Percentiles rank a stretch among this genome's conserved stretches.
phyloP scores from a whole-genome alignment of 2,113 vertebrate genomes.

The Hepsetus odoe region DNA sequence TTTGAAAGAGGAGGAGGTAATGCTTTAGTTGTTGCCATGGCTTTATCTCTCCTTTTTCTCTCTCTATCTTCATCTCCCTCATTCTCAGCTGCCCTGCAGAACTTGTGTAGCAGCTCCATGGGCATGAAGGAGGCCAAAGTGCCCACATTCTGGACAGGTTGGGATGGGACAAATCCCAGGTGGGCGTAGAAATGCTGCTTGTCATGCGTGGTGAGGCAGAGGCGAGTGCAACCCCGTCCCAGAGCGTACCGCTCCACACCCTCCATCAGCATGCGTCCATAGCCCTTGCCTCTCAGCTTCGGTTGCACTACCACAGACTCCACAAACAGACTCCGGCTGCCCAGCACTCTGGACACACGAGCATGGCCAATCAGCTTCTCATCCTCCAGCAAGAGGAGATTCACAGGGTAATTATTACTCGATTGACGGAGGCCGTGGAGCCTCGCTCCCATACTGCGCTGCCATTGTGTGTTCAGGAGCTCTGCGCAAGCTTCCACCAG shows the following conservation, averaged over 20 bases:
- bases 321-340: constrained; percentile 81
- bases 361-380: constrained; percentile 84
- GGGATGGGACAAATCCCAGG: constrained; percentile 82
- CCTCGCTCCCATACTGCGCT: constrained; percentile 83
- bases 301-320: constrained; percentile 89
- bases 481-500: constrained; percentile 85
- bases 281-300: constrained; percentile 84
- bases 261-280: constrained; percentile 88
- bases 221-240: constrained; percentile 73
- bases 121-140: constrained; percentile 78
- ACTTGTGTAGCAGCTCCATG: constrained; percentile 74
- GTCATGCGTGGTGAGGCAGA: constrained; percentile 91
- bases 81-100: constrained; percentile 63
- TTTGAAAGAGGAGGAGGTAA: background rate
- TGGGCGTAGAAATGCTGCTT: constrained; percentile 91
- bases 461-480: constrained; percentile 91
- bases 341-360: constrained; percentile 82
- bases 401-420: constrained; percentile 83
- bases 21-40: constrained; percentile 6
- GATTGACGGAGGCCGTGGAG: constrained; percentile 87
- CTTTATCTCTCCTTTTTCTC: background rate
- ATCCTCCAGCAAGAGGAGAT: constrained; percentile 80
- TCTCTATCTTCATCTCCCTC: background rate
- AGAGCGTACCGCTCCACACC: constrained; percentile 82
- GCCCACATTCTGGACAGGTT: constrained; percentile 85